Percentiles rank a stretch among this genome's conserved stretches.
Evolutionary conservation across 1,140 invertebrate genomes (phyloP).

Genomic region (Apis cerana): DNA sequence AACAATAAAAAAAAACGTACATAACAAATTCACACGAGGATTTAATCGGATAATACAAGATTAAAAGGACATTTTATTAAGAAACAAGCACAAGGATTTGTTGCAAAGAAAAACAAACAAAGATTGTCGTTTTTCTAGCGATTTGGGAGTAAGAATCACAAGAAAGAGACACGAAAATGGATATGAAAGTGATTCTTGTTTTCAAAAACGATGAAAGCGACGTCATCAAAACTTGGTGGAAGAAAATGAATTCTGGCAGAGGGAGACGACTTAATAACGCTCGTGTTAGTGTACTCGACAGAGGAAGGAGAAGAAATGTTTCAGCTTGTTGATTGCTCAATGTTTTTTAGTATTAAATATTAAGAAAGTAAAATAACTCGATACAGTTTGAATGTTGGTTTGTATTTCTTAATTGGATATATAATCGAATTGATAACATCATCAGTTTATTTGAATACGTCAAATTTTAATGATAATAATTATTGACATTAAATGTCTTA

Average conservation of each 20-base stretch:
- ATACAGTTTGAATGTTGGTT: conserved; percentile 49
- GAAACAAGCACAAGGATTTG: neutral
- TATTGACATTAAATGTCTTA: too few species aligned
- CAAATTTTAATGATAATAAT: too few species aligned
- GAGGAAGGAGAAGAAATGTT: neutral
- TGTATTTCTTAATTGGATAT: neutral
- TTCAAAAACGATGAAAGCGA: neutral
- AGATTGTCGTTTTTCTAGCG: neutral
- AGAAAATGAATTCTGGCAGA: conserved; percentile 6
- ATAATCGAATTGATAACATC: neutral
- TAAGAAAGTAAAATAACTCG: neutral
- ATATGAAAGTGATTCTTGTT: neutral
- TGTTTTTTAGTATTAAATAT: too few species aligned
- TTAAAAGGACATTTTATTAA: neutral
- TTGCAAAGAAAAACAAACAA: conserved; percentile 7
- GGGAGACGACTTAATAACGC: neutral
- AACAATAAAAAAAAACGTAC: too few species aligned
- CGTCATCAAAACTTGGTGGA: neutral
- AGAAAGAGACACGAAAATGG: neutral
- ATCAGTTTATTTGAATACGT: too few species aligned
- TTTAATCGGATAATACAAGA: neutral
- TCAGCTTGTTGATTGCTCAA: neutral
- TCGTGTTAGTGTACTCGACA: neutral
- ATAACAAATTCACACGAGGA: neutral
- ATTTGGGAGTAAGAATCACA: neutral